Base-by-base conservation (phyloP, 2,888 invertebrate genomes). In the Catocala nupta region DNA sequence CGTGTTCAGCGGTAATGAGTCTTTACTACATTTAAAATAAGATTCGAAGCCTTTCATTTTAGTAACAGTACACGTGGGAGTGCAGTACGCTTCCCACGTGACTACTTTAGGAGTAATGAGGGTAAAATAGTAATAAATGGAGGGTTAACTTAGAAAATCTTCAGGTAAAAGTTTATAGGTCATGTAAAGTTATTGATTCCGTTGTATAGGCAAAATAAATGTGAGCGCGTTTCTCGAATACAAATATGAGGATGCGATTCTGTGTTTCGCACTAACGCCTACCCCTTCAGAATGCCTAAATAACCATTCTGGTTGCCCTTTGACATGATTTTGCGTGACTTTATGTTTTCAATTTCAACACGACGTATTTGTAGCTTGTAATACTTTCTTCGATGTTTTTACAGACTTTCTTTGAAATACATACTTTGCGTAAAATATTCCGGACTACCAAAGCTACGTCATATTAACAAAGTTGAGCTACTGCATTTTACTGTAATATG, bases 71-170 rank as follows among this genome's bases (percentile, higher is more conserved):
- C 25, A 4, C 25, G 25, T 25, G 4, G 25, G 25, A 25, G 25
- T 25, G 25, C 25, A 25, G 25, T 25, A 25, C 25, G 25, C 25
- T 25, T 25, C 25, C 25, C 25, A 25, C 73, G 73, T 72, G 78
- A 73, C 65, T 63, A 64, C 5, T 16, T 13, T 16, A n/a, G 81
- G 82, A 83, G 73, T 81, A 81, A 86, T 84, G 75, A 71, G 69
- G 74, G 75, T 74, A 77, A 25, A 25, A 79, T 83, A 80, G 82
- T 83, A 85, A 85, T 75, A 81, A 82, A 83, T 86, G 81, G 79
- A 59, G 70, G 75, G 70, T 65, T 63, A 74, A 70, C 69, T 69
- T 64, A 53, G 68, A 61, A 73, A 70, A 25, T 3, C 73, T 74
- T 68, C 59, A 63, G 59, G 70, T 69, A 55, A 45, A 75, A 78